A percentile compares a stretch with the other conserved stretches of the same genome.
These are phyloP conservation scores for Microcebus ravelobensis DNA, from an alignment of 2,113 vertebrate genomes.

Conservation along the genomic window DNA sequence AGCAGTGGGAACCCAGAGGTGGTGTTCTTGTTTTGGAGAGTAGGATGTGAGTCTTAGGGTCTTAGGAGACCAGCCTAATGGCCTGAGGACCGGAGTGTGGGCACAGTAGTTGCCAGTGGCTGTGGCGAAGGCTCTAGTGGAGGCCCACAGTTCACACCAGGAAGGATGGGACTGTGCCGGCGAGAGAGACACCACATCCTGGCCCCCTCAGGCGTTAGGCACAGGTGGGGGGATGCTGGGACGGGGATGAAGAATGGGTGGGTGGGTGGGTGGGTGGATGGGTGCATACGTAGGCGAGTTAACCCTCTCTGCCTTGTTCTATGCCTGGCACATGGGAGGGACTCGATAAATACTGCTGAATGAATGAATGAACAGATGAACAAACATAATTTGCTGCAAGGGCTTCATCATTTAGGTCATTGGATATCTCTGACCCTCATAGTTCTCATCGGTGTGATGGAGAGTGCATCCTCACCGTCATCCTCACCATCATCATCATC, in stretches of 20 bases:
- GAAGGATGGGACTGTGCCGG: background rate
- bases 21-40: background rate
- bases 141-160: background rate
- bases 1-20: background rate
- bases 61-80: background rate
- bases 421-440: background rate
- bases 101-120: background rate
- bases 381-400: background rate
- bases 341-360: background rate
- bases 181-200: background rate
- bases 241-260: background rate
- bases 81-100: background rate
- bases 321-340: background rate
- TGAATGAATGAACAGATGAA: background rate
- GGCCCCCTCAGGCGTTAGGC: background rate
- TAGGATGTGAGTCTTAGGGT: background rate
- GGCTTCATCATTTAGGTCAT: background rate
- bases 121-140: background rate
- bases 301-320: background rate
- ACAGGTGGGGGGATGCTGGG: background rate
- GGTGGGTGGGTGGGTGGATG: background rate
- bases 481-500: background rate
- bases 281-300: background rate
- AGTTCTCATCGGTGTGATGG: background rate
- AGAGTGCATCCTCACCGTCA: background rate